Base-by-base conservation (phyloP, 2,113 vertebrate genomes). In the Dolichallabes microphthalmus region DNA sequence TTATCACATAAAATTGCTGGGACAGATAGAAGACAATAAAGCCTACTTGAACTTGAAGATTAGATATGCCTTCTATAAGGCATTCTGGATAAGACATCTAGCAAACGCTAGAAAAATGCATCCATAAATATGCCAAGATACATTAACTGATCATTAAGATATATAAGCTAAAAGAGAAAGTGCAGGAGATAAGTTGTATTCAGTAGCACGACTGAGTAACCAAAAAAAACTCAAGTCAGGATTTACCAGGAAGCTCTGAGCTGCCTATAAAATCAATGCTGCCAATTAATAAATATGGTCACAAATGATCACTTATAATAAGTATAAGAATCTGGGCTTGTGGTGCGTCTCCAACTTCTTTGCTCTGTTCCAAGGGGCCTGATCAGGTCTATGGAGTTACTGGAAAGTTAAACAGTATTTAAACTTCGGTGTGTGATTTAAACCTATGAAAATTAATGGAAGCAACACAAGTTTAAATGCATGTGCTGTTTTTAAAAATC, bases 101-200 rank as follows among this genome's bases (percentile, higher is more conserved):
- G 8, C 79, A 32, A 58, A 30, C 11, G 76, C 27, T 52, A 57
- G 68, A 81, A 81, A 85, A 68, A 32, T 30, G 17, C 12, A 32
- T 32, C 19, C 22, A 80, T 64, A 84, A 63, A 85, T 81, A 86
- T 39, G 69, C 82, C 83, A 86, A 88, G 88, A 87, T 68, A 32
- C 17, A 82, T 66, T 64, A 63, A 53, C 22, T 87, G 87, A 71
- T 88, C 83, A 79, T 5, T 25, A 58, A 27, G 61, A 60, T 35
- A 80, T 12, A 25, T 53, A n/a, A 57, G 30, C 15, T 25, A 25
- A 55, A 82, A 25, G 45, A 71, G 11, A 25, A 79, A 83, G 61
- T 9, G 19, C 10, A 35, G 14, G 20, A 71, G 20, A 69, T 12
- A 25, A 35, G 13, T 10, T 6, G 35, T 52, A 14, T 27, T 52